Evolutionary conservation across 2,888 invertebrate species (phyloP).

Genomic region (Gastrophysa polygoni): DNA sequence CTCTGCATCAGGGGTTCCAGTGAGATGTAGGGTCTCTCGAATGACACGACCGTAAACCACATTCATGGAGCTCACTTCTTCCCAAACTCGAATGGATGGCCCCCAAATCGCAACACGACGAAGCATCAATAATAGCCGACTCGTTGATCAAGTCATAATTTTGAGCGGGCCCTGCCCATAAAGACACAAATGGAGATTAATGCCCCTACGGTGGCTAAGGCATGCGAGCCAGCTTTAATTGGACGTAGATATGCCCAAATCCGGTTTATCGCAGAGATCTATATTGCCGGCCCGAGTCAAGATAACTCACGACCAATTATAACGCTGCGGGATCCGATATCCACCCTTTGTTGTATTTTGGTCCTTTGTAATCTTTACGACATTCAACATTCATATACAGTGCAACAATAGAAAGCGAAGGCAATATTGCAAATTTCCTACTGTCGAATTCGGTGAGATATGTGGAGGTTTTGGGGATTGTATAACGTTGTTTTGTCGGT

Average conservation of each 20-base stretch:
- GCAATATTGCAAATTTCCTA: neutral
- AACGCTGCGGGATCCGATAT: constrained; percentile 15
- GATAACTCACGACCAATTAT: constrained; percentile 41
- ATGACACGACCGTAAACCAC: neutral
- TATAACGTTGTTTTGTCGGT: neutral
- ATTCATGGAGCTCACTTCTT: neutral
- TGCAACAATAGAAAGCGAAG: neutral
- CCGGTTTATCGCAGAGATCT: constrained; percentile 40
- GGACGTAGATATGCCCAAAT: constrained; percentile 42
- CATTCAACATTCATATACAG: neutral
- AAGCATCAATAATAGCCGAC: constrained; percentile 9
- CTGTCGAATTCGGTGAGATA: neutral
- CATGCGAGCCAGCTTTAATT: constrained; percentile 40
- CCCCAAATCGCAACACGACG: constrained; percentile 5
- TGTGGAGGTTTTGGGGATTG: neutral
- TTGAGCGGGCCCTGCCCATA: constrained; percentile 17
- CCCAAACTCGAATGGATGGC: neutral
- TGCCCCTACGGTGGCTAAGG: constrained; percentile 34
- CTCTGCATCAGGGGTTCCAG: neutral
- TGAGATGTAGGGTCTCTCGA: neutral
- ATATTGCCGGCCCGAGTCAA: constrained; percentile 37
- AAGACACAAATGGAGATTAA: constrained; percentile 38
- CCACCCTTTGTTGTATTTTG: constrained; percentile 13
- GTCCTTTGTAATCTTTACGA: neutral
- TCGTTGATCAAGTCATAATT: constrained; percentile 24